Evolutionary conservation across 2,888 invertebrate genomes (phyloP), one percentile per base, ranked within the genome.

Genomic region (Heliconius sara): DNA sequence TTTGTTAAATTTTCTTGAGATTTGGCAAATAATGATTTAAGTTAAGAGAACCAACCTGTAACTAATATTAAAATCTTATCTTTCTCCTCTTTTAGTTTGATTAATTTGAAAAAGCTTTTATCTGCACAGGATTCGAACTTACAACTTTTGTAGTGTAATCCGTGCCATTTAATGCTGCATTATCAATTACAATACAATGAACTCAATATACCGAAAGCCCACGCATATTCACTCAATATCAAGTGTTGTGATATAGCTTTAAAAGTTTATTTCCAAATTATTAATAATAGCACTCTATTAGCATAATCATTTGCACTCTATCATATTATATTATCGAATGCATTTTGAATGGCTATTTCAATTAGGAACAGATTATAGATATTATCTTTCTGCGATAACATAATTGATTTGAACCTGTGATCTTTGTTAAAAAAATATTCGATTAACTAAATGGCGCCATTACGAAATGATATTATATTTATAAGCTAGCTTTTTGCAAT

Each of bases 381-480:
- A 52, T 80, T 73, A 78, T 80, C 76, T 73, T 12, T 79, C 34
- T 22, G 52, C 57, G 79, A 80, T 81, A 81, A 78, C 73, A 34
- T 76, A 76, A 78, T 78, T 65, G 78, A 22, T 71, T 80, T 43
- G 67, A 78, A 77, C 60, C 76, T 19, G n/a, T 63, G 7, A 74
- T 65, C 76, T 79, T 78, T 76, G 76, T 81, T 78, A 78, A 79
- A 81, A 81, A 79, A 73, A 27, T 60, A 80, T 76, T 75, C 80
- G 71, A 81, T 80, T 65, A 80, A 81, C 22, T 76, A 78, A 78
- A 78, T 74, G 71, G 71, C 71, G 34, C 30, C 27, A 67, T 79
- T 79, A 52, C 73, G 43, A 79, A 79, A 79, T 77, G 52, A 57
- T n/a, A n/a, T 68, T 68, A 13, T 30, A 73, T 27, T 39, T 27